These are phyloP conservation scores for Myotis brandtii DNA, from an alignment of 2,113 vertebrate species.

Conservation along the genomic window DNA sequence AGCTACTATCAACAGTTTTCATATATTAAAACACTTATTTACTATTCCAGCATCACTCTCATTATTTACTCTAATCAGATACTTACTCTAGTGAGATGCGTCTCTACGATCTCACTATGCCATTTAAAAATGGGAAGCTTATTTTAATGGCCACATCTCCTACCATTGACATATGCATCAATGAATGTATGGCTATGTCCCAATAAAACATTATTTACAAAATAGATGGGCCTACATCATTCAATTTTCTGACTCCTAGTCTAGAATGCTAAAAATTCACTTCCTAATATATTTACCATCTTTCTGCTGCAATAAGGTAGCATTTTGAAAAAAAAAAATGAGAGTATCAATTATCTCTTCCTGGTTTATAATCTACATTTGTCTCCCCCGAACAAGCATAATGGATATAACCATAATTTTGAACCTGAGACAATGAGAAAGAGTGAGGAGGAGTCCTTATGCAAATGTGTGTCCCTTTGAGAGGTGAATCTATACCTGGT, in stretches of 20 bases:
- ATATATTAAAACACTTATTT: neutral
- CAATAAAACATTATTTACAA: neutral
- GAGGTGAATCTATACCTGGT: neutral
- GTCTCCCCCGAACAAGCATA: neutral
- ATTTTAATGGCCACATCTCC: neutral
- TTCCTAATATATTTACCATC: neutral
- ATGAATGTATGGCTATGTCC: neutral
- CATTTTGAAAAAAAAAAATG: neutral
- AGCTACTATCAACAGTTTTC: neutral
- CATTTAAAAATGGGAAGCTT: neutral
- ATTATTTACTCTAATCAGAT: neutral
- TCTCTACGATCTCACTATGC: neutral
- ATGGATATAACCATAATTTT: neutral
- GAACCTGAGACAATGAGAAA: neutral
- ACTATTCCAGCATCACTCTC: neutral
- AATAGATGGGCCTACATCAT: neutral
- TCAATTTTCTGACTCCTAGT: neutral
- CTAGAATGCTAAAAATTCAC: neutral
- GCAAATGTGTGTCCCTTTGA: neutral
- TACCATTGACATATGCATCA: neutral
- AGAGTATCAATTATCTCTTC: neutral
- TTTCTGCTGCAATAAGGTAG: neutral
- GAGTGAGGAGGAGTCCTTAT: neutral
- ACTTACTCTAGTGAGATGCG: neutral
- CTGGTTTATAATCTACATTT: neutral